A percentile compares a stretch with the other conserved stretches of the same genome.
Conservation (phyloP, 1,140 invertebrate species). For the Cydia strobilella region DNA sequence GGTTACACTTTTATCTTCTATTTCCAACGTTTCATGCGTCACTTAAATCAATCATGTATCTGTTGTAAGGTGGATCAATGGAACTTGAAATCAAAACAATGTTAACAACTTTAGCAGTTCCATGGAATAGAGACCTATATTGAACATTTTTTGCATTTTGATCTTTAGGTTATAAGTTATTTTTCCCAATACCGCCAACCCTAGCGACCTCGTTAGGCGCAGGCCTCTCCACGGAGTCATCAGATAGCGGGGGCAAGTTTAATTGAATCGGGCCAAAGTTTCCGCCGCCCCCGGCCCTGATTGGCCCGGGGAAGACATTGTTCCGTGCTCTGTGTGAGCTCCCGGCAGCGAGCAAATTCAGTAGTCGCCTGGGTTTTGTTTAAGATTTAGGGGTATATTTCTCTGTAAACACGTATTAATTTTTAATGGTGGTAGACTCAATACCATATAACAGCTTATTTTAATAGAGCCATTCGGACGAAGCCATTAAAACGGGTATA, state of each 20-base stretch:
- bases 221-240: conserved; percentile 61
- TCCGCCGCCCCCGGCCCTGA: conserved; percentile 57
- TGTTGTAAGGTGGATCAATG: no score
- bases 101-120: no score
- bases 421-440: background rate
- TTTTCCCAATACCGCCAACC: conserved; percentile 40
- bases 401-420: background rate
- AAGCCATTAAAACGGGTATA: no score
- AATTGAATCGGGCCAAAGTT: conserved; percentile 74
- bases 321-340: conserved; percentile 39
- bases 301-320: conserved; percentile 69
- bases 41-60: no score
- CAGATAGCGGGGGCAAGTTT: conserved; percentile 74
- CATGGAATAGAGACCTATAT: no score
- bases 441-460: background rate
- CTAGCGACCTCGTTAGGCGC: conserved; percentile 65
- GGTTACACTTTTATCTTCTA: no score
- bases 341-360: background rate
- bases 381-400: background rate
- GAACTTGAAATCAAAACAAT: no score
- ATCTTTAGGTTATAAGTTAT: background rate
- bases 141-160: no score
- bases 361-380: background rate
- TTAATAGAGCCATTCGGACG: no score
- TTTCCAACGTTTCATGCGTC: no score